Percentiles rank a stretch among this genome's conserved stretches.
Conservation (phyloP, 2,113 vertebrate genomes). For the Condylura cristata region DNA sequence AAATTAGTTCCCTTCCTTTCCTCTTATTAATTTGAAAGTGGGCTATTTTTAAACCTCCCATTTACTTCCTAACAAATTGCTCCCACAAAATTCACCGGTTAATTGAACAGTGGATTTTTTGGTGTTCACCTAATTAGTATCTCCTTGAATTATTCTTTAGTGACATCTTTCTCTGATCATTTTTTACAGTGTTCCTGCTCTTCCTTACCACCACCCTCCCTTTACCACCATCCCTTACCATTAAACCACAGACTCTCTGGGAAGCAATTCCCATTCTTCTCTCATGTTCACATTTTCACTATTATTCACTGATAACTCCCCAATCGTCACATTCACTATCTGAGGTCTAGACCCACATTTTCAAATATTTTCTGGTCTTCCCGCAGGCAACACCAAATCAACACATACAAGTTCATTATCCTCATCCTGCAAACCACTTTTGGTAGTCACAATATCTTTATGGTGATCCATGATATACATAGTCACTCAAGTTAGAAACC, state of each 20-base stretch:
- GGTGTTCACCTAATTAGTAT: neutral
- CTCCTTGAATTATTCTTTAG: neutral
- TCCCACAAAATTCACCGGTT: neutral
- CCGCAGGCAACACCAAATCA: neutral
- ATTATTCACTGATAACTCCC: neutral
- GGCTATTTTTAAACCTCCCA: neutral
- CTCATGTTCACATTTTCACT: neutral
- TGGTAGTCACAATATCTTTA: neutral
- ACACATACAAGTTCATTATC: neutral
- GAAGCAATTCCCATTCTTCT: neutral
- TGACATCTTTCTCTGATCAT: neutral
- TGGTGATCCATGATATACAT: neutral
- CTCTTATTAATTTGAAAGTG: neutral
- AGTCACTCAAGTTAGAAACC: neutral
- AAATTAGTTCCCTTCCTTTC: neutral
- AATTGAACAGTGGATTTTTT: neutral
- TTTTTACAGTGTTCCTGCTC: neutral
- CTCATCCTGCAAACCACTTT: neutral
- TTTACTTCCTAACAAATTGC: neutral
- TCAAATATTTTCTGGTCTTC: neutral
- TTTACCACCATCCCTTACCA: too few species aligned
- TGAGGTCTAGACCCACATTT: neutral
- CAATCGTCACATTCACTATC: neutral
- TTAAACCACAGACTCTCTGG: neutral
- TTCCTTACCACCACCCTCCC: neutral